phyloP scores from a whole-genome alignment of 2,113 vertebrate genomes.

The Chrysochloris asiatica region DNA sequence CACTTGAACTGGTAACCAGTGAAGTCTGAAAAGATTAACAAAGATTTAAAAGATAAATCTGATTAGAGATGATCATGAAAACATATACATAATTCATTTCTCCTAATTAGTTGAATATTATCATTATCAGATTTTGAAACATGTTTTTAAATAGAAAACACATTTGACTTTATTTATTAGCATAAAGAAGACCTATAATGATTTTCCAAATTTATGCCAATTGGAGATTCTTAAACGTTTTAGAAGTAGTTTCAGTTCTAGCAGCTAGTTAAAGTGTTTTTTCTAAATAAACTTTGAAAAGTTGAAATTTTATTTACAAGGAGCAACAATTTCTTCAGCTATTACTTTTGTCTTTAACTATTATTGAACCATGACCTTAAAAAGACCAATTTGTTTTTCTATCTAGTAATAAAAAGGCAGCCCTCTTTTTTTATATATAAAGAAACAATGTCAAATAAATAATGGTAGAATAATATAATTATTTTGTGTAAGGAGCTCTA shows the following conservation, averaged over 20 bases:
- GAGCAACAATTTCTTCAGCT: constrained; percentile 38
- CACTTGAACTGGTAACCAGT: not conserved
- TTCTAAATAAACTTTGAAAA: too few relatives aligned
- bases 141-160: not conserved
- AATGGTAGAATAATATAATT: too few relatives aligned
- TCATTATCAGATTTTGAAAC: not conserved
- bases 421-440: constrained; percentile 61
- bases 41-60: not conserved
- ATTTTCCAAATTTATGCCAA: constrained; percentile 44
- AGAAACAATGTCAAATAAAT: not conserved
- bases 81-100: not conserved
- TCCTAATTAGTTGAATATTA: not conserved
- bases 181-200: not conserved
- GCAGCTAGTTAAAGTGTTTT: too few relatives aligned
- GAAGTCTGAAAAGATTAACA: not conserved
- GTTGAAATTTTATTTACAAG: constrained; percentile 63
- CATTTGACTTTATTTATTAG: not conserved
- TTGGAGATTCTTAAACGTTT: constrained; percentile 47
- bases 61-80: not conserved
- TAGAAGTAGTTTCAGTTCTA: constrained; percentile 38
- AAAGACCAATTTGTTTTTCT: constrained; percentile 50
- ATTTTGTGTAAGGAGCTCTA: too few relatives aligned
- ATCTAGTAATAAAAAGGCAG: constrained; percentile 17
- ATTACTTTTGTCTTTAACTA: constrained; percentile 57
- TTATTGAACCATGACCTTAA: constrained; percentile 65